Evolutionary conservation across 2,888 invertebrate species (phyloP), one percentile per base, ranked within the genome.

Genomic region (Pegoplata infirma): DNA sequence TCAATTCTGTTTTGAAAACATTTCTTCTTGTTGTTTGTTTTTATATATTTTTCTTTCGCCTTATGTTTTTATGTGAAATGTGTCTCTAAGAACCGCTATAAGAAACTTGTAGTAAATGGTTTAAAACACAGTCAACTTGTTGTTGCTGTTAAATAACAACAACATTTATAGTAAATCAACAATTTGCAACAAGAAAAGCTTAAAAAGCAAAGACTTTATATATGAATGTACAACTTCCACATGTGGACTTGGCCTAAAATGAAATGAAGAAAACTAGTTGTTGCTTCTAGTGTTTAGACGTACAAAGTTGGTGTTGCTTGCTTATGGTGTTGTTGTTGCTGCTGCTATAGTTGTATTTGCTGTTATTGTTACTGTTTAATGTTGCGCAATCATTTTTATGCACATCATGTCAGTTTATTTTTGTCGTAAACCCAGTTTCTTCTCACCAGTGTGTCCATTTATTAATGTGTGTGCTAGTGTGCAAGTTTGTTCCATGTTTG

Each of bases 241-340:
- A 79, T 80, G 72, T 73, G 76, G 80, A 64, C 76, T 80, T 80
- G 80, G 80, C 80, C 80, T 80, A 80, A 80, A 76, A 80, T 58
- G 40, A 49, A 67, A 5, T 19, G 53, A 36, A 28, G 47, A 19
- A 69, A 79, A 79, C 77, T 69, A 55, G 77, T 73, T 74, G 14
- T 51, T 14, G 25, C 23, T 40, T 19, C 17, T 32, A 59, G 40
- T 71, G 59, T 53, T 68, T 32, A 6, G 32, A 32, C 32, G 8
- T 32, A 32, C 12, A 10, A 10, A 32, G n/a, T 44, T 69, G 23
- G 5, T 28, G 17, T 23, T 53, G 40, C 32, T 7, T 14, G 55
- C 14, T 25, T 75, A 17, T 73, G 66, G 16, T 64, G 21, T 49
- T 32, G 51, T 17, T 25, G 14, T 40, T 25, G 28, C 32, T 56